These are phyloP conservation scores for Lobophora halterata DNA, from an alignment of 2,888 invertebrate species.

Conservation along the genomic window DNA sequence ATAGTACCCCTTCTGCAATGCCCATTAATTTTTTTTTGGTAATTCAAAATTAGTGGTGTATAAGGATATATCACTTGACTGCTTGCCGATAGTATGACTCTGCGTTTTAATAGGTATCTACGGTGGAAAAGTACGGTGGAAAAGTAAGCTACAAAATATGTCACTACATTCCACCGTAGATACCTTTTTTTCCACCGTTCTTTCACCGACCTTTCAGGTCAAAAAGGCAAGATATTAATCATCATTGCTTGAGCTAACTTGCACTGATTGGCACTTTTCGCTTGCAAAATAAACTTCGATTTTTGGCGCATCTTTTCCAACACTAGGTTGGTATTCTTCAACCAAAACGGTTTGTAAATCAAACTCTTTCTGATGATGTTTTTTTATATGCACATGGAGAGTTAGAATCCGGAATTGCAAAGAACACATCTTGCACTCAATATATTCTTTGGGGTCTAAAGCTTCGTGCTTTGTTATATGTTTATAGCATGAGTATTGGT, in stretches of 20 bases:
- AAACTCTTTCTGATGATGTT: slow-evolving; percentile 44
- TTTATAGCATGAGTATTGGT: slow-evolving; percentile 39
- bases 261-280: slow-evolving; percentile 46
- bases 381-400: slow-evolving; percentile 43
- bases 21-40: too few relatives aligned
- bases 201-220: too few relatives aligned
- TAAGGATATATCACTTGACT: too few relatives aligned
- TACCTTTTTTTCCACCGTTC: too few relatives aligned
- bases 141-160: too few relatives aligned
- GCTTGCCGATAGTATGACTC: too few relatives aligned
- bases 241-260: slow-evolving; percentile 50
- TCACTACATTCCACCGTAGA: too few relatives aligned
- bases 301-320: slow-evolving; percentile 8
- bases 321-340: slow-evolving; percentile 38
- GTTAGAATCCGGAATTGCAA: slow-evolving; percentile 48
- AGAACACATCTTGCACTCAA: slow-evolving; percentile 55
- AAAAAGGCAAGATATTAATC: too few relatives aligned
- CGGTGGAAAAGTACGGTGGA: too few relatives aligned
- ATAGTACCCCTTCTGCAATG: too few relatives aligned
- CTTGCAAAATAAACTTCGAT: slow-evolving; percentile 39
- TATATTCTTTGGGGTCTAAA: slow-evolving; percentile 47
- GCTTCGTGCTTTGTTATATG: slow-evolving; percentile 39
- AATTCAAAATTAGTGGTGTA: too few relatives aligned
- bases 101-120: too few relatives aligned
- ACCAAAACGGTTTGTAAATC: slow-evolving; percentile 43